phyloP scores from a whole-genome alignment of 2,888 invertebrate species.

The Hedya salicella region DNA sequence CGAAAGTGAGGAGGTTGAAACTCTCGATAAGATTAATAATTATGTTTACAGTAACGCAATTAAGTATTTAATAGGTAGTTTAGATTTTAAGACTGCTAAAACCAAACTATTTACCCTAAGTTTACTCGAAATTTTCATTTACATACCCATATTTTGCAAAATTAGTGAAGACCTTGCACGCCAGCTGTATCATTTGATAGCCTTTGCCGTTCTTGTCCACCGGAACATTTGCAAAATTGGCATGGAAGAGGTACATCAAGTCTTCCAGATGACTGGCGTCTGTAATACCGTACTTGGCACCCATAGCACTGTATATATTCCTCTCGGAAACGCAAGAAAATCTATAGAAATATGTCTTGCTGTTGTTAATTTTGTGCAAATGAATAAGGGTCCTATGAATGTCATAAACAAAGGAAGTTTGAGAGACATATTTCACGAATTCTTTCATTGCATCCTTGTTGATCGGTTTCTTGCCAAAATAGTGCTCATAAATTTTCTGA shows the following conservation, averaged over 20 bases:
- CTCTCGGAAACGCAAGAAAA: conserved; percentile 61
- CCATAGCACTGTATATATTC: conserved; percentile 56
- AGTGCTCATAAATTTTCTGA: conserved; percentile 57
- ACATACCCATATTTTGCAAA: conserved; percentile 44
- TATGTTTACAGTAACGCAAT: no score
- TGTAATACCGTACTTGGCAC: conserved; percentile 54
- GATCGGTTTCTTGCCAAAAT: conserved; percentile 56
- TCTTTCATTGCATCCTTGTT: conserved; percentile 51
- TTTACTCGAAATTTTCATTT: no score
- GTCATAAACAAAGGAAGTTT: conserved; percentile 51
- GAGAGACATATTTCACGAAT: conserved; percentile 52
- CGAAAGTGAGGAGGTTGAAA: no score
- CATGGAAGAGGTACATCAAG: conserved; percentile 63
- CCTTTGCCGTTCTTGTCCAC: conserved; percentile 56
- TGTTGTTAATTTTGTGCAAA: conserved; percentile 47
- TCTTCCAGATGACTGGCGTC: conserved; percentile 68
- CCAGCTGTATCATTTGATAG: conserved; percentile 59
- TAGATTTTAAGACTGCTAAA: no score
- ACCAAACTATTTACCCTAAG: no score
- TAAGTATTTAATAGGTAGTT: no score
- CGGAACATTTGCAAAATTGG: conserved; percentile 53
- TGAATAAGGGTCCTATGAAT: conserved; percentile 51
- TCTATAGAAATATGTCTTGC: conserved; percentile 55
- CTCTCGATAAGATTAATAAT: no score
- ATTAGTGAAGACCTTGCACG: conserved; percentile 44